phyloP scores from a whole-genome alignment of 2,113 vertebrate species.

The Tichodroma muraria region DNA sequence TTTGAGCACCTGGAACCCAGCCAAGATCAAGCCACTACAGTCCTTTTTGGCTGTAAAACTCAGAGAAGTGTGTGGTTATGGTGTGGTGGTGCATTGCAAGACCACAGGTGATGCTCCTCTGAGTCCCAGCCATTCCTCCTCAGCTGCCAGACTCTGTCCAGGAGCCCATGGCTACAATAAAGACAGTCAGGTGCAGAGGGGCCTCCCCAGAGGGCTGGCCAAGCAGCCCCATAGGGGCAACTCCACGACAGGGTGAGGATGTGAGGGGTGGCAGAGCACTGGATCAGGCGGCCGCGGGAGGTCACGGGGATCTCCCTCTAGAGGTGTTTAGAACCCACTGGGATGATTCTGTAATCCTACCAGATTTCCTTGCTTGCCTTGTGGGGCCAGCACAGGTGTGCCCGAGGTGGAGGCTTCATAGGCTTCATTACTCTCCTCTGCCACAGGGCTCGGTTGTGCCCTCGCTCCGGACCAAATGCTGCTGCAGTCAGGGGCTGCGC shows the following conservation, averaged over 20 bases:
- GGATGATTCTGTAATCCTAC: not conserved
- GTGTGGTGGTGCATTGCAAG: not conserved
- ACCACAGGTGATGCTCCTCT: rapidly evolving
- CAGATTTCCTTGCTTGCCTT: not conserved
- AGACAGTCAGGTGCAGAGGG: not conserved
- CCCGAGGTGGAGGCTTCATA: not conserved
- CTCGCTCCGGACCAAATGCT: not conserved
- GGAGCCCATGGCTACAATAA: not conserved
- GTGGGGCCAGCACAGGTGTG: not conserved
- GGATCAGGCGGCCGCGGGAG: not conserved
- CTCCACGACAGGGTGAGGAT: not conserved
- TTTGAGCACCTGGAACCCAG: not conserved
- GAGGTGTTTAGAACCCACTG: not conserved
- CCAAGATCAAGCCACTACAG: not conserved
- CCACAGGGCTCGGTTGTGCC: rapidly evolving
- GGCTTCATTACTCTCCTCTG: not conserved
- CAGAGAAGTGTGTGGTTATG: not conserved
- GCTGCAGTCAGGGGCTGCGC: not conserved
- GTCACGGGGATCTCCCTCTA: not conserved
- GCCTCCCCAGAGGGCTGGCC: not conserved
- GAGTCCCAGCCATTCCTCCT: not conserved
- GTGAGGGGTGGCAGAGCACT: not conserved
- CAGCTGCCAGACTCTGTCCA: not conserved
- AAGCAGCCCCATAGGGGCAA: not conserved
- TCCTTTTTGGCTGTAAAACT: not conserved